Evolutionary conservation across 1,140 invertebrate species (phyloP).

Genomic region (Eurosta solidaginis): DNA sequence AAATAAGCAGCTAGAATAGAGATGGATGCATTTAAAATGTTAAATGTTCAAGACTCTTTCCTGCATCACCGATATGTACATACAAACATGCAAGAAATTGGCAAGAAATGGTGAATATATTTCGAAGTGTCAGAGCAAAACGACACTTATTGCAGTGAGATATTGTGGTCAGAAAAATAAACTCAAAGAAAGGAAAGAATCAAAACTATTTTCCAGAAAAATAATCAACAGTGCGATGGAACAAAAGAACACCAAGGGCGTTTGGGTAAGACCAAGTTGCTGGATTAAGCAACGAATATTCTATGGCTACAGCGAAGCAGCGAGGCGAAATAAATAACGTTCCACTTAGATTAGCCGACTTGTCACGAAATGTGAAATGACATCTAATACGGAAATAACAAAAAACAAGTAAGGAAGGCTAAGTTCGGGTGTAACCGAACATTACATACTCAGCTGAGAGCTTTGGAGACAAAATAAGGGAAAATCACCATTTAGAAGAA

Average conservation of each 20-base stretch:
- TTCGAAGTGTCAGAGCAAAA: too few species aligned
- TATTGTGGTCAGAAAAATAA: neutral
- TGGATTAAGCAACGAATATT: neutral
- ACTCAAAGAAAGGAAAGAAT: neutral
- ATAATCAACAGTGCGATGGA: neutral
- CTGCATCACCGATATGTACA: neutral
- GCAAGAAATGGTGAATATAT: too few species aligned
- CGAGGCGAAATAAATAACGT: constrained; percentile 53
- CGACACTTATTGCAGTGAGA: too few species aligned
- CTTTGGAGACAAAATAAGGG: too few species aligned
- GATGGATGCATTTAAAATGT: neutral
- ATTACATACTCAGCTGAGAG: too few species aligned
- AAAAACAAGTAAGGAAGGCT: too few species aligned
- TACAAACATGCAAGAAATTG: too few species aligned
- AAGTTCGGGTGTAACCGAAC: too few species aligned
- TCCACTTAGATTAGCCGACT: constrained; percentile 59
- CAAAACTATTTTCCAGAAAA: neutral
- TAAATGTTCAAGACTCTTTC: neutral
- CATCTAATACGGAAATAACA: constrained; percentile 52
- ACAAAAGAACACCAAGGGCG: neutral
- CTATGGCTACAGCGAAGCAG: neutral
- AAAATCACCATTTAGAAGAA: too few species aligned
- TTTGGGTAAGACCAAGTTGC: neutral
- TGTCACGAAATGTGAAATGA: constrained; percentile 59
- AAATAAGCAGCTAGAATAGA: neutral